These are phyloP conservation scores for Himalopsyche anomala DNA, from an alignment of 2,888 invertebrate genomes.

Conservation along the genomic window DNA sequence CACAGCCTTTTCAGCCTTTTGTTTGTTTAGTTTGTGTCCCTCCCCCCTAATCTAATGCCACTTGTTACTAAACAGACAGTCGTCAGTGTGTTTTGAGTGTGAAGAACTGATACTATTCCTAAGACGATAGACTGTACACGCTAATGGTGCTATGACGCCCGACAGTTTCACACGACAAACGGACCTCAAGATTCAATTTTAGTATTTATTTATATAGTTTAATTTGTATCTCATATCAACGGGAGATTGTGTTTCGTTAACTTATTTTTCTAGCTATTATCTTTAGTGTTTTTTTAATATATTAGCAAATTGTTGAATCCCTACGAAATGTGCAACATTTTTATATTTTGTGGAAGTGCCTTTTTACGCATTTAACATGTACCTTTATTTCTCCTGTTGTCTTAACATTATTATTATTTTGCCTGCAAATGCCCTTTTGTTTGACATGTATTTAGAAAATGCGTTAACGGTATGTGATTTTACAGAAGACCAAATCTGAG, in stretches of 20 bases:
- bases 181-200: conserved; percentile 64
- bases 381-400: conserved; percentile 48
- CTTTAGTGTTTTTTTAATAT: conserved; percentile 55
- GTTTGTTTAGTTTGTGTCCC: conserved; percentile 65
- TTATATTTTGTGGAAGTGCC: conserved; percentile 64
- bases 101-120: conserved; percentile 64
- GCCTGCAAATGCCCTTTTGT: conserved; percentile 50
- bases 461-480: conserved; percentile 50
- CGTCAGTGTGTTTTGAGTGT: conserved; percentile 65
- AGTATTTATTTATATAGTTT: conserved; percentile 63
- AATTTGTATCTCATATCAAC: conserved; percentile 64
- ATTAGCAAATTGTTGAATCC: conserved; percentile 60
- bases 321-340: conserved; percentile 56
- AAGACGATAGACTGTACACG: conserved; percentile 59
- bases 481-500: conserved; percentile 47
- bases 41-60: conserved; percentile 62
- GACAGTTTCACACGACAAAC: conserved; percentile 63
- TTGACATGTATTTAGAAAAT: conserved; percentile 47
- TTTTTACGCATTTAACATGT: conserved; percentile 64
- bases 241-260: conserved; percentile 64
- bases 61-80: conserved; percentile 63
- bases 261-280: conserved; percentile 62
- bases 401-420: conserved; percentile 58
- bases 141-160: conserved; percentile 63
- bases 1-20: conserved; percentile 56